Base-by-base conservation (phyloP, 2,888 invertebrate genomes). In the Helleia helle region DNA sequence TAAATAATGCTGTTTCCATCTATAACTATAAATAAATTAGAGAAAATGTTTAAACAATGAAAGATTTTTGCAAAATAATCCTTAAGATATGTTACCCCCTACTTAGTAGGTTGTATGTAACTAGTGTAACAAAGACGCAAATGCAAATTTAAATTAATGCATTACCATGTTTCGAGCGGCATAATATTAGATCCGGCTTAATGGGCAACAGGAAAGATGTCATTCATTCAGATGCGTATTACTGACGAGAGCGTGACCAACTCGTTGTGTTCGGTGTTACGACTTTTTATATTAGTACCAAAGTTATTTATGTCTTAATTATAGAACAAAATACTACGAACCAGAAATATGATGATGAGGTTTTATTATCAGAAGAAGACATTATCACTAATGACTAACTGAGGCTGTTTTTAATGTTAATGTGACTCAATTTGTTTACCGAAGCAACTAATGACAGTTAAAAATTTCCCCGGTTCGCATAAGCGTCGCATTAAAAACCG, bases 251-350 rank as follows among this genome's bases (percentile, higher is more conserved):
- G 76, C 81, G 83, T 84, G 81, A 81, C 81, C 62, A 52, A 54
- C 62, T 52, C 62, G 68, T 71, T 70, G 66, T 60, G 50, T 56
- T 59, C 53, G 74, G 77, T 65, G 69, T 77, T 79, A 77, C 56
- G 65, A 61, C 59, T 73, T 56, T 63, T 63, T 65, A 61, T 62
- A 66, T 71, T 65, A 62, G 58, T 47, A 51, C 49, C 51, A n/a
- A 55, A 66, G 68, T 74, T 67, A 73, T 80, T 79, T 64, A 81
- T 79, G 83, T 80, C 81, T 84, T 81, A 63, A 83, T 83, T 56
- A 55, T 64, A 5, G 22, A 22, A 8, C 22, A 5, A 22, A 22
- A 6, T 22, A 11, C 12, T 22, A 34, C 18, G 12, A 18, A 18
- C 67, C 73, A 74, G 77, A 75, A 66, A 60, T 53, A 44, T 60